Evolutionary conservation across 2,888 invertebrate genomes (phyloP).

Genomic region (Mystacides longicornis): DNA sequence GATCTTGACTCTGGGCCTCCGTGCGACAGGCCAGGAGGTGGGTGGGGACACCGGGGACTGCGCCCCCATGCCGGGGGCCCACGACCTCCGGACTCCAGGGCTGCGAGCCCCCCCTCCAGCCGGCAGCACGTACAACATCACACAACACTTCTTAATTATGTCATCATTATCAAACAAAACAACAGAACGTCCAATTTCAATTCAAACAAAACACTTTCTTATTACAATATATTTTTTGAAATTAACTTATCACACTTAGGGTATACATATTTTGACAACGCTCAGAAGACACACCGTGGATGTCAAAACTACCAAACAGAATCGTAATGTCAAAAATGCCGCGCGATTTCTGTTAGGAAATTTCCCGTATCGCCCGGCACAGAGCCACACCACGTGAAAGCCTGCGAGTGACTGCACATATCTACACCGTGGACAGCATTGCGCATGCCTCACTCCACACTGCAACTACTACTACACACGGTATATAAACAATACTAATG

Average conservation of each 20-base stretch:
- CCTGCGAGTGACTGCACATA: neutral
- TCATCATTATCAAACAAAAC: too few relatives aligned
- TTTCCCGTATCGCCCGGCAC: neutral
- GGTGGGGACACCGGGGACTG: constrained; percentile 33
- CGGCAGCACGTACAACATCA: constrained; percentile 21
- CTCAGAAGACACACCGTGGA: neutral
- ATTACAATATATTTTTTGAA: too few relatives aligned
- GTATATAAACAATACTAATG: neutral
- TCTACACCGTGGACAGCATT: neutral
- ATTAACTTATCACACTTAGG: too few relatives aligned
- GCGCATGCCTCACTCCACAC: neutral
- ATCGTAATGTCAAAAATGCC: neutral
- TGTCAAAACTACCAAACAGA: neutral
- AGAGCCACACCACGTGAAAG: neutral
- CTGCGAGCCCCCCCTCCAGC: constrained; percentile 17
- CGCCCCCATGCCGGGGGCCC: constrained; percentile 24
- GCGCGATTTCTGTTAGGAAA: neutral
- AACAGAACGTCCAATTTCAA: too few relatives aligned
- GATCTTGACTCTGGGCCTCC: constrained; percentile 30
- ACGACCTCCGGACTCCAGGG: constrained; percentile 11
- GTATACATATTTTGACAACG: neutral
- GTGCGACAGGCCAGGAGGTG: constrained; percentile 32
- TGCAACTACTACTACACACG: neutral
- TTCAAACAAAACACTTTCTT: too few relatives aligned
- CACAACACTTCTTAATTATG: constrained; percentile 26